Base-by-base conservation (phyloP, 2,888 invertebrate genomes). In the Teleiodes luculella region DNA sequence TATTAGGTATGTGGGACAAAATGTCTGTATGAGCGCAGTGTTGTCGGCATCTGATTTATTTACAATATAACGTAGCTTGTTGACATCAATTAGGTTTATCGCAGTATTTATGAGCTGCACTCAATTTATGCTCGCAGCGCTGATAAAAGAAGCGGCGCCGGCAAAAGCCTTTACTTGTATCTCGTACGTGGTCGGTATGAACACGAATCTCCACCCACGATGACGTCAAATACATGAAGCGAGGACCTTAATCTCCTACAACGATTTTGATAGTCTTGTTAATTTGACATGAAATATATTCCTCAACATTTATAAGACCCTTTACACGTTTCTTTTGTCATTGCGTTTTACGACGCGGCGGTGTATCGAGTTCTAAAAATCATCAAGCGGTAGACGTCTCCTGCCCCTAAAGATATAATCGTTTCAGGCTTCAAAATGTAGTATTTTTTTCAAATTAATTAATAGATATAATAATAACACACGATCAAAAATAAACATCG, bases 41-140 rank as follows among this genome's bases (percentile, higher is more conserved):
- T 13, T 43, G 24, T 43, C 20, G 43, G 43, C 28, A 43, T 43
- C 20, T 28, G 43, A 43, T 28, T 24, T 43, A 43, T 43, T 41
- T 45, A 39, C 55, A 46, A 48, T 48, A 50, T 49, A 37, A 47
- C 35, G 18, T 24, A 37, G 37, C 56, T 49, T 45, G 35, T 48
- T 58, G 55, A 58, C 61, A 64, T 63, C 65, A 66, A 71, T 68
- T 61, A 68, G 60, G 57, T 59, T 62, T 70, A 68, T 68, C 68
- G 52, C 52, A 49, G 52, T 57, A 58, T 59, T 60, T 56, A 57
- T 53, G 56, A 54, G 61, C 59, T 56, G 57, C 55, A 56, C 58
- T 62, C 59, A 59, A 66, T 67, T 62, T 58, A 64, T 57, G 51
- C 49, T 20, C 56, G 55, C 49, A 30, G 53, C 50, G 45, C 13